phyloP scores from a whole-genome alignment of 2,113 vertebrate species.

The Thomomys bottae region DNA sequence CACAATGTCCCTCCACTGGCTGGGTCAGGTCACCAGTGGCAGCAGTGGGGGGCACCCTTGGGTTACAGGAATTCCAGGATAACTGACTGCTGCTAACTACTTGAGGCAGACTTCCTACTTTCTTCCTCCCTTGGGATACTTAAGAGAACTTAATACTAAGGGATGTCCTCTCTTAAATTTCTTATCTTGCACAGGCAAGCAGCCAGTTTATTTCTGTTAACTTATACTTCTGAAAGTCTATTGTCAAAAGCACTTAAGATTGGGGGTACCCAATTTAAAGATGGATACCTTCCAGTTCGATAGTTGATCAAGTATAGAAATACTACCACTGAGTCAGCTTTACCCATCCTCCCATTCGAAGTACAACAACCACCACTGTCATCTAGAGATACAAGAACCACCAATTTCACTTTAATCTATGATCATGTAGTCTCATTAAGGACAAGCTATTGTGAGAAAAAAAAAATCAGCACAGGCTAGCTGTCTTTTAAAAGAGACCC shows the following conservation, averaged over 20 bases:
- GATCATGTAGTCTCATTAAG: background rate
- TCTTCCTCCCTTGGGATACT: slow-evolving; percentile 35
- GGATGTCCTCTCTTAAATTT: background rate
- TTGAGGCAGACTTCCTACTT: slow-evolving; percentile 47
- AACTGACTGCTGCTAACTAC: background rate
- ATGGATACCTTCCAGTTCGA: background rate
- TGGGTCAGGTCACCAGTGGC: slow-evolving; percentile 70
- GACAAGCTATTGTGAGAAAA: background rate
- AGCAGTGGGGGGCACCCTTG: slow-evolving; percentile 39
- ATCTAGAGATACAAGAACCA: background rate
- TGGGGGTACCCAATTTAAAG: background rate
- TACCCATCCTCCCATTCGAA: background rate
- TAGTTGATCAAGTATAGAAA: background rate
- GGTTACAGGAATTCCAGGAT: slow-evolving; percentile 31
- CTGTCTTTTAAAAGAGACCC: background rate
- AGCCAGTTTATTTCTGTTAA: background rate
- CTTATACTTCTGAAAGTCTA: background rate
- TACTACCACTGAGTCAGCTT: background rate
- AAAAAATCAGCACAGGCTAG: background rate
- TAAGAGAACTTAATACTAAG: background rate
- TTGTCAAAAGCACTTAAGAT: background rate
- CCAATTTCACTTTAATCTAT: background rate
- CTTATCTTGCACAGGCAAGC: background rate
- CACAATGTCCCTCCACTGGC: slow-evolving; percentile 75
- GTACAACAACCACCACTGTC: background rate